These are phyloP conservation scores for Zapus hudsonius DNA, from an alignment of 2,113 vertebrate genomes.

Conservation along the genomic window DNA sequence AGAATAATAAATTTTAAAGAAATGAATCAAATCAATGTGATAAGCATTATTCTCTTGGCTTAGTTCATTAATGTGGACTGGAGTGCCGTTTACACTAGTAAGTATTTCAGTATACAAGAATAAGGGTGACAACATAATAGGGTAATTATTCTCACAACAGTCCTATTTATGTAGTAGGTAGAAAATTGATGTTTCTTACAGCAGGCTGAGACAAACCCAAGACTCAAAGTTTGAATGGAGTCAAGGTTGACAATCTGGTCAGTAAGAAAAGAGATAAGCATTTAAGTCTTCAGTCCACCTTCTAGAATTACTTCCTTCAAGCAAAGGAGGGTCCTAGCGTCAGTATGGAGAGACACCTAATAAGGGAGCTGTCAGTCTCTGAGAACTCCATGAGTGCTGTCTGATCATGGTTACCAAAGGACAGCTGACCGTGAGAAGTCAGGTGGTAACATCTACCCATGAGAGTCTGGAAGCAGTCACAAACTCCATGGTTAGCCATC, in stretches of 20 bases:
- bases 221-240: constrained; percentile 16
- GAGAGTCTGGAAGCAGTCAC: neutral
- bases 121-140: constrained; percentile 11
- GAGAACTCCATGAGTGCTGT: neutral
- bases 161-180: neutral
- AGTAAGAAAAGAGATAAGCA: constrained; percentile 6
- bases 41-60: constrained; percentile 38
- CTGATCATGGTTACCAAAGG: neutral
- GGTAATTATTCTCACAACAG: neutral
- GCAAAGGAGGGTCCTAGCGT: constrained; percentile 3
- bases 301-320: neutral
- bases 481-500: neutral
- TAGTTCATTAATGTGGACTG: constrained; percentile 43
- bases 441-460: neutral
- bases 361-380: neutral
- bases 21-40: constrained; percentile 38
- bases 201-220: constrained; percentile 11
- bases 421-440: neutral
- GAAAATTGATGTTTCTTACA: constrained; percentile 31
- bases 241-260: constrained; percentile 12
- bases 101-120: neutral
- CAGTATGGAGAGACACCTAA: neutral
- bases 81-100: neutral
- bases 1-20: constrained; percentile 40
- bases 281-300: neutral